Evolutionary conservation across 2,888 invertebrate species (phyloP).

Genomic region (Orthosia cruda): DNA sequence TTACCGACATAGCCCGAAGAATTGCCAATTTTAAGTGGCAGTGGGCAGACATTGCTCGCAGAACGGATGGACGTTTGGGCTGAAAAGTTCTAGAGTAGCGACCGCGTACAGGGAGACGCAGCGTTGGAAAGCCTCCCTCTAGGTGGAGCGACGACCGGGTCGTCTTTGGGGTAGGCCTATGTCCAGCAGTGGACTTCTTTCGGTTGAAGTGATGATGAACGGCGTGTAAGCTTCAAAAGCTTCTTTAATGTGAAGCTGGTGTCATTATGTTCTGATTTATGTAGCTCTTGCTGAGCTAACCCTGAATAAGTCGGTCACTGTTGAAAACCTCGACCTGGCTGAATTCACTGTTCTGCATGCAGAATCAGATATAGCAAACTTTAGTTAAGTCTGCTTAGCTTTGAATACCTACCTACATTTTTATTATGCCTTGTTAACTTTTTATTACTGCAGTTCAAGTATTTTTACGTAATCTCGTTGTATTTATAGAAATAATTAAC

Average conservation of each 20-base stretch:
- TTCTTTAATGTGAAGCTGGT: slow-evolving; percentile 14
- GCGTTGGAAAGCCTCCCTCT: no score
- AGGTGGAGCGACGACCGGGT: no score
- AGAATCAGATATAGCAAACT: slow-evolving; percentile 28
- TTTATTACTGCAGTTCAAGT: background rate
- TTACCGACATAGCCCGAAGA: no score
- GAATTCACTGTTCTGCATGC: slow-evolving; percentile 33
- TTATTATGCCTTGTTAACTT: background rate
- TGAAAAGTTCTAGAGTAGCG: no score
- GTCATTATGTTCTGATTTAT: slow-evolving; percentile 37
- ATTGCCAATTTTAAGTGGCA: no score
- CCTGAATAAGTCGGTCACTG: slow-evolving; percentile 50
- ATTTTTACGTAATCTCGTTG: background rate
- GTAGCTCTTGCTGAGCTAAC: slow-evolving; percentile 22
- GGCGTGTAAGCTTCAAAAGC: background rate
- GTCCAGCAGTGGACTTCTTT: no score
- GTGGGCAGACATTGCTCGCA: no score
- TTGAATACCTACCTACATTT: slow-evolving; percentile 8
- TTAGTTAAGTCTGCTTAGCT: background rate
- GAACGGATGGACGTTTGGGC: no score
- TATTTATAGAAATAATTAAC: slow-evolving; percentile 28
- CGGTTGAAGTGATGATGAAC: no score
- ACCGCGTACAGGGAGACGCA: no score
- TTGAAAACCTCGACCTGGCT: slow-evolving; percentile 43
- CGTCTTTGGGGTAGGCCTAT: no score